A percentile compares a stretch with the other conserved stretches of the same genome.
Conservation (phyloP, 2,888 invertebrate species). For the Saturnia pavonia region DNA sequence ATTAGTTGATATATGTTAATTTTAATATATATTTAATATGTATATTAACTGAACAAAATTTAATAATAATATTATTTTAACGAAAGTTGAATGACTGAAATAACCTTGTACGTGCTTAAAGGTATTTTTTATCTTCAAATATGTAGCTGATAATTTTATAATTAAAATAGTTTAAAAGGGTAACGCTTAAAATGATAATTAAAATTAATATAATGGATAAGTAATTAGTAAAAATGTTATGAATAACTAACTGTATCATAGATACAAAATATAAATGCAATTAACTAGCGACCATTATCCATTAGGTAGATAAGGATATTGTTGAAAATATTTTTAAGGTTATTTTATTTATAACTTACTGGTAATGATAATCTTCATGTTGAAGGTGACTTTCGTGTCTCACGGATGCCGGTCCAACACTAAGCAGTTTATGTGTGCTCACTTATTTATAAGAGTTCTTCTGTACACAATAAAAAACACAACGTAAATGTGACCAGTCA, state of each 20-base stretch:
- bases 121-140: no score
- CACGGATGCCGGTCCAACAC: slow-evolving; percentile 41
- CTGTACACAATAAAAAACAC: slow-evolving; percentile 24
- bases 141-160: not conserved
- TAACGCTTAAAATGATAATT: not conserved
- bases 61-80: no score
- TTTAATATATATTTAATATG: no score
- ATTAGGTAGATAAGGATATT: not conserved
- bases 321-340: not conserved
- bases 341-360: slow-evolving; percentile 29
- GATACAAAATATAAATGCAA: not conserved
- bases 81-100: no score
- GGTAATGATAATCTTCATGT: slow-evolving; percentile 31
- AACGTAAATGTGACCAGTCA: not conserved
- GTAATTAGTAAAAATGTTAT: no score
- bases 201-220: no score
- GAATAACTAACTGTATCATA: not conserved
- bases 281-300: not conserved
- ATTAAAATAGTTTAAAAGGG: not conserved
- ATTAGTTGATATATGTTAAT: no score
- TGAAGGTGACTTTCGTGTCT: slow-evolving; percentile 26
- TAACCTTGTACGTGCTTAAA: no score
- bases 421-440: slow-evolving; percentile 40
- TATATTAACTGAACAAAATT: no score
- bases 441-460: slow-evolving; percentile 38